phyloP scores from a whole-genome alignment of 1,140 invertebrate genomes.

The Leptestheria dahalacensis region DNA sequence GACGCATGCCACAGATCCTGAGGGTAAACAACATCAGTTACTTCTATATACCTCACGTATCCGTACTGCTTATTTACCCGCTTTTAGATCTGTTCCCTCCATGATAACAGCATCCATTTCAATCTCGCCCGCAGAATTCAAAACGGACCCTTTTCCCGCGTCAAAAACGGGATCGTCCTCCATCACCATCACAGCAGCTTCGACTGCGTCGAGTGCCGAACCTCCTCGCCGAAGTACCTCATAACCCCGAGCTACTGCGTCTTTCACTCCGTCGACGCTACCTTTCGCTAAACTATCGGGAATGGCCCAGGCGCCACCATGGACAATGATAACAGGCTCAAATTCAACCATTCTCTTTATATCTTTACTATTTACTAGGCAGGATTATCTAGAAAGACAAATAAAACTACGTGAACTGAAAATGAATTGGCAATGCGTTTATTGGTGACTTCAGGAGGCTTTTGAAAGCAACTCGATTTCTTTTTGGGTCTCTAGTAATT shows the following conservation, averaged over 20 bases:
- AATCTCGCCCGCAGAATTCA: constrained; percentile 27
- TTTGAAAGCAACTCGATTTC: constrained; percentile 23
- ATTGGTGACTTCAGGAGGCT: constrained; percentile 15
- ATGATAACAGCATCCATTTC: constrained; percentile 39
- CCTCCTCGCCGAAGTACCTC: constrained; percentile 22
- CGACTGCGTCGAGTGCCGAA: constrained; percentile 33
- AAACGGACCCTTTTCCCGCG: constrained; percentile 31
- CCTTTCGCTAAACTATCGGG: constrained; percentile 17
- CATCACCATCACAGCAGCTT: constrained; percentile 29
- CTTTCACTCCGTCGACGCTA: constrained; percentile 19
- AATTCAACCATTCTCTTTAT: constrained; percentile 10
- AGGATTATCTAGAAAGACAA: neutral
- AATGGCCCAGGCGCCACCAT: constrained; percentile 24
- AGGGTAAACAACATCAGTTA: neutral
- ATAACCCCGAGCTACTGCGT: constrained; percentile 17
- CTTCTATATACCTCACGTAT: neutral
- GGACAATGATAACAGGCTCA: constrained; percentile 20
- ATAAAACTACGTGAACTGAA: constrained; percentile 1
- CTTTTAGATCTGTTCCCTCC: constrained; percentile 27
- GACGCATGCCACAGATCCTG: constrained; percentile 31
- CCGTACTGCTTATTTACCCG: constrained; percentile 19
- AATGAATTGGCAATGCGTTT: neutral
- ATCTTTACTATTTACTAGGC: neutral
- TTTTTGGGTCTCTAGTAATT: constrained; percentile 25
- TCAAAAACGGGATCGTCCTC: constrained; percentile 37